phyloP scores from a whole-genome alignment of 2,113 vertebrate species.

The Odocoileus virginianus region DNA sequence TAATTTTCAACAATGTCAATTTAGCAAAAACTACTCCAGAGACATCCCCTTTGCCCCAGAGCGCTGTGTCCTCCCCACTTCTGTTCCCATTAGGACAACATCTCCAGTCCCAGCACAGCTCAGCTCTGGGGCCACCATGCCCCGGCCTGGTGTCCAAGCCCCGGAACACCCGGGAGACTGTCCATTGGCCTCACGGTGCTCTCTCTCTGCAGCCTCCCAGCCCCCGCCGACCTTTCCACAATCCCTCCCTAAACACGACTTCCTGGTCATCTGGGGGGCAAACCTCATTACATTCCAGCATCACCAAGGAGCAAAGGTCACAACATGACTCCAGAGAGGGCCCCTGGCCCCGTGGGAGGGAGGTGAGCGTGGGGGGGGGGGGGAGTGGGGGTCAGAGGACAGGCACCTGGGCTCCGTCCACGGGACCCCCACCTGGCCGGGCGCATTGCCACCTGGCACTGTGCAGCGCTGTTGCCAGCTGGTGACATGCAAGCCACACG shows the following conservation, averaged over 20 bases:
- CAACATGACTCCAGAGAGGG: rapidly evolving
- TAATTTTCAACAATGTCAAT: neutral
- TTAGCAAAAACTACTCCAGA: neutral
- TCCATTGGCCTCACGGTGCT: rapidly evolving
- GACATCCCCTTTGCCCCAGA: neutral
- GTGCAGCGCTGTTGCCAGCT: rapidly evolving
- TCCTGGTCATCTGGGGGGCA: neutral
- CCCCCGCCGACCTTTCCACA: rapidly evolving
- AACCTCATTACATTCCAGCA: neutral
- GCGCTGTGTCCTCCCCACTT: rapidly evolving
- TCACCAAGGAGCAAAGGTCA: neutral
- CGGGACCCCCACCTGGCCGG: rapidly evolving
- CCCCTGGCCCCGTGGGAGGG: neutral
- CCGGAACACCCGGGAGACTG: neutral
- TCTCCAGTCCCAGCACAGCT: neutral
- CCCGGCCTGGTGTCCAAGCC: neutral
- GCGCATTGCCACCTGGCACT: rapidly evolving
- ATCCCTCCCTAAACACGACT: neutral
- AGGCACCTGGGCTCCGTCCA: neutral
- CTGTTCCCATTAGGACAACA: neutral
- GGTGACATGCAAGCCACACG: rapidly evolving
- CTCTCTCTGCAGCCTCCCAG: neutral
- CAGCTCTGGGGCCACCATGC: rapidly evolving
- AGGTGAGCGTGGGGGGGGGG: rapidly evolving
- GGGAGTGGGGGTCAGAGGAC: neutral